These are phyloP conservation scores for Sturnus vulgaris DNA, from an alignment of 2,113 vertebrate genomes.

Conservation along the genomic window DNA sequence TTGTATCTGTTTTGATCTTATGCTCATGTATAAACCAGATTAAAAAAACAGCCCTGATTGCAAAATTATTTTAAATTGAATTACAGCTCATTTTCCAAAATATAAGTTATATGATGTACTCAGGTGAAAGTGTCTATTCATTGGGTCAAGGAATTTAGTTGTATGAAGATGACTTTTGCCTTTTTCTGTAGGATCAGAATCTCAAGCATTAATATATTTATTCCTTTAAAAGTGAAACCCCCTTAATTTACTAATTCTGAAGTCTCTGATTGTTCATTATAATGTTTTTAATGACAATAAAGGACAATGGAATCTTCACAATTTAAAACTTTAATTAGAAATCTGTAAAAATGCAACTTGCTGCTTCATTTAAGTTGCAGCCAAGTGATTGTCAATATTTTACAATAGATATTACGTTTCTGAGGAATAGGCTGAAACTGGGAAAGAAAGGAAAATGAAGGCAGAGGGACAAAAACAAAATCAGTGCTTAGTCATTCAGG, in stretches of 20 bases:
- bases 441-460: neutral
- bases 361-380: neutral
- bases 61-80: neutral
- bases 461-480: neutral
- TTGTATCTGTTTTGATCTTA: neutral
- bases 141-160: neutral
- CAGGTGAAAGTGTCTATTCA: neutral
- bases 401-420: neutral
- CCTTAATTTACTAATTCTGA: neutral
- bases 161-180: neutral
- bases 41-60: accelerated
- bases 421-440: neutral
- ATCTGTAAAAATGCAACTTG: neutral
- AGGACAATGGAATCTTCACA: neutral
- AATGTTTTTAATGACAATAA: neutral
- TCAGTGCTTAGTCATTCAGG: neutral
- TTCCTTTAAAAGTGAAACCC: neutral
- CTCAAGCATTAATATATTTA: neutral
- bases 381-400: neutral
- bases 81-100: neutral
- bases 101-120: accelerated
- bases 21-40: neutral
- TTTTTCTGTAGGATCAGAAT: neutral
- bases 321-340: neutral
- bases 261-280: neutral